Evolutionary conservation across 2,113 vertebrate species (phyloP).

Genomic region (Dromaius novaehollandiae): DNA sequence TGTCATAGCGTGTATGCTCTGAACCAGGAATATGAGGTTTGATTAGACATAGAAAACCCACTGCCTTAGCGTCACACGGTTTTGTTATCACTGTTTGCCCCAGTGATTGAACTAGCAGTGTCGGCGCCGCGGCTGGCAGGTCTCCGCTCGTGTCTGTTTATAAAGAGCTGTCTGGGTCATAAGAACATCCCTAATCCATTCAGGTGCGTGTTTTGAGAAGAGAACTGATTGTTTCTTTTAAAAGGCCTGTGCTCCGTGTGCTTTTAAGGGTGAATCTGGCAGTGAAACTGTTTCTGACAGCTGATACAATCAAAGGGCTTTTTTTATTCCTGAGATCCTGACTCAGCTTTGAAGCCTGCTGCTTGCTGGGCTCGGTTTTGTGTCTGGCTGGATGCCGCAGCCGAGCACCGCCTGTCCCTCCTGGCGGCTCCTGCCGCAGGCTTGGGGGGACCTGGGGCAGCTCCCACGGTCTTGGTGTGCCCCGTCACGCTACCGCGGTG

Average conservation of each 20-base stretch:
- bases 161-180: constrained; percentile 3
- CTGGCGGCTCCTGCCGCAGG: fast-evolving
- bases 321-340: neutral
- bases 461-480: fast-evolving
- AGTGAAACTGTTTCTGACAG: neutral
- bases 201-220: neutral
- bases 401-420: fast-evolving
- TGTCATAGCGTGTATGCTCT: neutral
- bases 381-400: neutral
- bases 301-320: neutral
- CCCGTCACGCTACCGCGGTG: fast-evolving
- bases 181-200: constrained; percentile 1
- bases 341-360: neutral
- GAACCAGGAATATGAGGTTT: neutral
- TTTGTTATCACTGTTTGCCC: neutral
- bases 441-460: neutral
- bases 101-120: neutral
- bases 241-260: neutral
- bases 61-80: neutral
- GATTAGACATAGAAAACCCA: neutral
- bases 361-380: neutral
- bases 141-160: neutral
- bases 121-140: fast-evolving
- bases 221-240: neutral
- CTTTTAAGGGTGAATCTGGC: neutral